These are phyloP conservation scores for Caenorhabditis virilis DNA, from an alignment of 2,888 invertebrate species.

Conservation along the genomic window DNA sequence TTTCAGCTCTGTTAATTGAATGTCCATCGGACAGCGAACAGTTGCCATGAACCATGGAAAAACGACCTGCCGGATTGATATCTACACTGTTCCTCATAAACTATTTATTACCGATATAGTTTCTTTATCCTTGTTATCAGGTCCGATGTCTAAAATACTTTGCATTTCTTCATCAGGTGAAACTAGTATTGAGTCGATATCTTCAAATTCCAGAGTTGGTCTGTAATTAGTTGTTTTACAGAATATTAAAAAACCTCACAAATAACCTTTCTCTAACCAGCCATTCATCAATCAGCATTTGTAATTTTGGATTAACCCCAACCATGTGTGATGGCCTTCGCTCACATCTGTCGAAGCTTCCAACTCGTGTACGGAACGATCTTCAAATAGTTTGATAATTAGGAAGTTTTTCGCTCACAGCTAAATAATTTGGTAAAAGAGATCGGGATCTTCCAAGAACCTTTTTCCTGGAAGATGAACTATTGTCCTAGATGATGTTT, in stretches of 20 bases:
- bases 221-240: conserved; percentile 11
- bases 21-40: conserved; percentile 35
- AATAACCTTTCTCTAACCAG: conserved; percentile 28
- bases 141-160: conserved; percentile 7
- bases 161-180: conserved; percentile 4
- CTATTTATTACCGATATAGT: not conserved
- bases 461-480: too few species aligned
- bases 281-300: conserved; percentile 32
- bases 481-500: too few species aligned
- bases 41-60: conserved; percentile 53
- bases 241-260: not conserved
- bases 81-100: too few species aligned
- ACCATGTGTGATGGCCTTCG: conserved; percentile 2
- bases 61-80: conserved; percentile 1
- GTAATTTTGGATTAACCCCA: conserved; percentile 17
- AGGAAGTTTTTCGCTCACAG: not conserved
- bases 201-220: conserved; percentile 29
- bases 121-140: not conserved
- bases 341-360: conserved; percentile 9
- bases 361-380: conserved; percentile 15
- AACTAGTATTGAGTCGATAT: conserved; percentile 13
- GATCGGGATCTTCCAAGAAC: too few species aligned
- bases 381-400: not conserved
- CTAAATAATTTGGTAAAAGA: too few species aligned
- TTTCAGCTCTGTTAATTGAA: conserved; percentile 47